A percentile compares a stretch with the other conserved stretches of the same genome.
Conservation (phyloP, 2,113 vertebrate genomes). For the Phaetusa simplex region DNA sequence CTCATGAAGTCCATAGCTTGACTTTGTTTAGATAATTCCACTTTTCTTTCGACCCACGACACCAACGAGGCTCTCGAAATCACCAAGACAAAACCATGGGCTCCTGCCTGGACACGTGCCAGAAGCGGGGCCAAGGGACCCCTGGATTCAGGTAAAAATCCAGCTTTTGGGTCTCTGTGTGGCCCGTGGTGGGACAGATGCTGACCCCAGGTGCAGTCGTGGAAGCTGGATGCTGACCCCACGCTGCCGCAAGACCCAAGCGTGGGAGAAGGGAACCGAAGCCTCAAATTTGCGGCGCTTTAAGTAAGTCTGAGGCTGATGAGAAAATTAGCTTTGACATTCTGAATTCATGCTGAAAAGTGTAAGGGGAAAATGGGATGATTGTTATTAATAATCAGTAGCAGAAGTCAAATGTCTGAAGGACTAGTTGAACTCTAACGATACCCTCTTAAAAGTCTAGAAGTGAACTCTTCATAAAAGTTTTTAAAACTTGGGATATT, state of each 20-base stretch:
- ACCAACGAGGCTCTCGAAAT: constrained; percentile 28
- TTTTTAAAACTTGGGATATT: constrained; percentile 10
- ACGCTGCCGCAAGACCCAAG: background rate
- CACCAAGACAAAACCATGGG: background rate
- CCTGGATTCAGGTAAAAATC: background rate
- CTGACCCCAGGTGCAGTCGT: background rate
- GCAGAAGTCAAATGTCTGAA: constrained; percentile 61
- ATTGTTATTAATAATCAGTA: constrained; percentile 58
- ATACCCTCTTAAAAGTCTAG: constrained; percentile 41
- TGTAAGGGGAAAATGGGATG: constrained; percentile 19
- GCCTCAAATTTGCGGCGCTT: background rate
- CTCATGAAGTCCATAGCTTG: background rate
- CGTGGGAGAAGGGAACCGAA: background rate
- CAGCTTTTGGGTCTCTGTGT: background rate
- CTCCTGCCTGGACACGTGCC: constrained; percentile 40
- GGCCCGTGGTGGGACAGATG: background rate
- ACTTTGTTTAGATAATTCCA: background rate
- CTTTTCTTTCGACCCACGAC: constrained; percentile 1
- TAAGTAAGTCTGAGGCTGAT: constrained; percentile 21
- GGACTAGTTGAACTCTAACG: background rate
- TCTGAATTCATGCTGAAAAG: constrained; percentile 46
- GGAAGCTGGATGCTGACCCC: background rate
- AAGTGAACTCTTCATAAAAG: constrained; percentile 11
- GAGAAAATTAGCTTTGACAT: constrained; percentile 65
- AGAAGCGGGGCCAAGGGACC: constrained; percentile 14